Base-by-base conservation (phyloP, 2,888 invertebrate genomes). In the Aromia moschata region DNA sequence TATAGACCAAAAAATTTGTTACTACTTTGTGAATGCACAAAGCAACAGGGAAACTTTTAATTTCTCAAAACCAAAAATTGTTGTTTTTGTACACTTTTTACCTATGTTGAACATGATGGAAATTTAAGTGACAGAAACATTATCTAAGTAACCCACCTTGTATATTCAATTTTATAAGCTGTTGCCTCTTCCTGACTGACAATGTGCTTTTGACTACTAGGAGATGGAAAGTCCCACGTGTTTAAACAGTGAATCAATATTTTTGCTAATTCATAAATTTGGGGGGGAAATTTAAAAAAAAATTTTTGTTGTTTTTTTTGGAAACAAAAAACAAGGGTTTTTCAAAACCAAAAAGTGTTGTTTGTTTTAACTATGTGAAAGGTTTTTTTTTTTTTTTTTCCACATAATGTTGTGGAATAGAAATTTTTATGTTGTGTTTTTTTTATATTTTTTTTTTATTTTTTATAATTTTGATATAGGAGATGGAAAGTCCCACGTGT, bases 401-500 rank as follows among this genome's bases (percentile, higher is more conserved):
- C 78, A 90, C 90, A 90, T 87, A 17, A 93, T 94, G 76, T 95
- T n/a, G n/a, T n/a, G n/a, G n/a, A n/a, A 96, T 78, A 94, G 94
- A 44, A 94, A 91, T 83, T 94, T 94, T 78, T 96, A 96, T 1
- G 89, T 89, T 0, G 91, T 18, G 91, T 89, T 73, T 96, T 96
- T 71, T 96, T 94, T 1, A 87, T 86, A 49, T 88, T 90, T 1
- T 89, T 85, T 20, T 90, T 87, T 75, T 89, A 87, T 76, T 87
- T 89, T 65, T 92, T 86, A n/a, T 88, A 89, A 43, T 91, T n/a
- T n/a, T n/a, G n/a, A n/a, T n/a, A n/a, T 91, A 0, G 96, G 95
- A 0, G 94, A 91, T 74, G 96, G 96, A 75, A 96, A 90, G 78
- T 94, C 95, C 92, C 96, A 96, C 75, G 94, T 94, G 77, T 96